A percentile compares a stretch with the other conserved stretches of the same genome.
These are phyloP conservation scores for Gallinago paraguaiae DNA, from an alignment of 2,113 vertebrate species.

Conservation along the genomic window DNA sequence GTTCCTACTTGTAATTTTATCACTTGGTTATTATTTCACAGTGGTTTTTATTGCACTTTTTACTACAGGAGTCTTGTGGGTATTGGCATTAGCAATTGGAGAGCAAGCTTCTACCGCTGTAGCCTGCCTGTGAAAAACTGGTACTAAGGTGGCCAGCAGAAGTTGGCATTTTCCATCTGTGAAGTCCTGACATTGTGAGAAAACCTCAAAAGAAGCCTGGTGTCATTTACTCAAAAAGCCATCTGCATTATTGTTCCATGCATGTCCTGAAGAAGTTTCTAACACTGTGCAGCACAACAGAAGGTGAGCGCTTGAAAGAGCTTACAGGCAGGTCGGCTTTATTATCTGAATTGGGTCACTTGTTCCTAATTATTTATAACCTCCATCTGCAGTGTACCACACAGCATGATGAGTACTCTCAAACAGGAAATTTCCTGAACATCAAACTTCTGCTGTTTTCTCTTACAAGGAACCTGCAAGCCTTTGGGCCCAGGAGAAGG, in stretches of 20 bases:
- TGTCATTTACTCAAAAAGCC: not conserved
- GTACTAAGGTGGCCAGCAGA: not conserved
- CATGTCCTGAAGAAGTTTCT: not conserved
- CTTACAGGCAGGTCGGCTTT: not conserved
- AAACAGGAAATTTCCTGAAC: not conserved
- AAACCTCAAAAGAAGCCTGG: not conserved
- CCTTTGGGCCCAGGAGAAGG: not conserved
- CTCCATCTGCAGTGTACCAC: not conserved
- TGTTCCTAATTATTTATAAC: slow-evolving; percentile 56
- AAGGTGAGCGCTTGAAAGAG: not conserved
- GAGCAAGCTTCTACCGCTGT: not conserved
- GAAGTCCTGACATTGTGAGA: not conserved
- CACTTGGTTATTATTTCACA: slow-evolving; percentile 65
- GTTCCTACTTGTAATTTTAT: slow-evolving; percentile 70
- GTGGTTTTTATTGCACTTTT: slow-evolving; percentile 57
- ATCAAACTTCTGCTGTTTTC: not conserved
- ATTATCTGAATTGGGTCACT: not conserved
- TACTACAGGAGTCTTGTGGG: slow-evolving; percentile 46
- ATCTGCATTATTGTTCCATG: not conserved
- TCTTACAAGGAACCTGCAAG: not conserved
- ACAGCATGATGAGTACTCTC: not conserved
- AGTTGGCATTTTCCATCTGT: not conserved
- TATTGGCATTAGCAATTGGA: not conserved
- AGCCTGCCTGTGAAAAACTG: slow-evolving; percentile 1
- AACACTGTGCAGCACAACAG: not conserved